Evolutionary conservation across 1,140 invertebrate species (phyloP).

Genomic region (Plectrocnemia conspersa): DNA sequence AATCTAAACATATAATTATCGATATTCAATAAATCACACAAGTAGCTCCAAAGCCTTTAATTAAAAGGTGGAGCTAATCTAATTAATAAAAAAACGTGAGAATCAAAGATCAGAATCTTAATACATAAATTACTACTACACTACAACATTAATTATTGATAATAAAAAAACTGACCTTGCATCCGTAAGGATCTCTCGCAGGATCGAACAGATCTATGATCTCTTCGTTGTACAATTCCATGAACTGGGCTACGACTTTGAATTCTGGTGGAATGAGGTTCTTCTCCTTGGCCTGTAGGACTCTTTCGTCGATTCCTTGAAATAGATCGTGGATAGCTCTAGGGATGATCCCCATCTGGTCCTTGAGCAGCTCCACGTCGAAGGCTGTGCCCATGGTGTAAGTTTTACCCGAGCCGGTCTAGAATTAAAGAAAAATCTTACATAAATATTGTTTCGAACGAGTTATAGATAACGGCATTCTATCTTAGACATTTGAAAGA

Average conservation of each 20-base stretch:
- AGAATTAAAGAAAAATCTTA: too few relatives aligned
- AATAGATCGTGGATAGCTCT: slow-evolving; percentile 90
- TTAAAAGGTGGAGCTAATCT: too few relatives aligned
- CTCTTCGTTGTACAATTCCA: slow-evolving; percentile 95
- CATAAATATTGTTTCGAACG: too few relatives aligned
- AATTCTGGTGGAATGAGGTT: slow-evolving; percentile 66
- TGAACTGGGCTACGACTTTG: slow-evolving; percentile 82
- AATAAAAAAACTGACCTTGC: slow-evolving; percentile 53
- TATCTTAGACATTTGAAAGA: too few relatives aligned
- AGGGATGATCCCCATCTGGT: slow-evolving; percentile 85
- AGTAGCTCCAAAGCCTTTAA: background rate
- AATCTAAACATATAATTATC: too few relatives aligned
- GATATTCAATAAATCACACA: background rate
- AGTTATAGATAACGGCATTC: too few relatives aligned
- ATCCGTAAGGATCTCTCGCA: slow-evolving; percentile 51
- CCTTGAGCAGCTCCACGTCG: slow-evolving; percentile 70
- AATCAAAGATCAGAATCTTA: too few relatives aligned
- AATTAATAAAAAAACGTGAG: too few relatives aligned
- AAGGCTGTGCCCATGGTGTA: slow-evolving; percentile 99
- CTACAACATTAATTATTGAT: too few relatives aligned
- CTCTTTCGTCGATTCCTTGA: slow-evolving; percentile 67
- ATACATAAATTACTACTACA: too few relatives aligned
- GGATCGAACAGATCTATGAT: slow-evolving; percentile 88
- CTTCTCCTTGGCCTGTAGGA: slow-evolving; percentile 55
- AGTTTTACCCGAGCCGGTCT: slow-evolving; percentile 96